Percentiles rank a stretch among this genome's conserved stretches.
These are phyloP conservation scores for Phrynocephalus versicolor DNA, from an alignment of 2,113 vertebrate species.

Conservation along the genomic window DNA sequence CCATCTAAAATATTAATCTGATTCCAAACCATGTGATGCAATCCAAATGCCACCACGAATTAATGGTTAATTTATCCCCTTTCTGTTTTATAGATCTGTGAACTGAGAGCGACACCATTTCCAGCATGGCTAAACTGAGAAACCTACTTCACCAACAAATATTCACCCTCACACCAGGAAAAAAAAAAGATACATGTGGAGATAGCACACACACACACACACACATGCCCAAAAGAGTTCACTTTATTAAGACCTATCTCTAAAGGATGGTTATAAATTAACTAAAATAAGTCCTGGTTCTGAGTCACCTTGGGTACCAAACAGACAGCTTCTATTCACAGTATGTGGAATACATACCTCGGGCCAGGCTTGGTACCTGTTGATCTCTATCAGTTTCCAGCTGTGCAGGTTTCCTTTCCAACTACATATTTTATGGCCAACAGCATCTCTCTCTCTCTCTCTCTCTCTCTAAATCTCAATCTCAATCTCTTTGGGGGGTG, in stretches of 20 bases:
- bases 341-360: too few relatives aligned
- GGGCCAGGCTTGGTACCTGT: too few relatives aligned
- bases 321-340: neutral
- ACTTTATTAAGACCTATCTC: neutral
- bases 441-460: too few relatives aligned
- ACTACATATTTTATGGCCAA: too few relatives aligned
- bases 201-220: rapidly evolving
- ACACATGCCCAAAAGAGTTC: neutral
- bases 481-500: neutral
- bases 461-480: neutral
- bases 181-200: neutral
- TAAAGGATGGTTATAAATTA: neutral
- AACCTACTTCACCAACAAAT: neutral
- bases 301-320: neutral
- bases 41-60: neutral
- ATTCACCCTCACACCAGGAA: neutral
- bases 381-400: too few relatives aligned
- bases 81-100: neutral
- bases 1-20: neutral
- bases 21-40: neutral
- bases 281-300: neutral
- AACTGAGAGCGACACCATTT: neutral
- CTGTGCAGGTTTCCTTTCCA: too few relatives aligned
- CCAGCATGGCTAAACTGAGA: neutral
- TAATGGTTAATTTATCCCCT: neutral